Evolutionary conservation across 1,140 invertebrate genomes (phyloP), one percentile per base, ranked within the genome.

Genomic region (Bombus superbus): DNA sequence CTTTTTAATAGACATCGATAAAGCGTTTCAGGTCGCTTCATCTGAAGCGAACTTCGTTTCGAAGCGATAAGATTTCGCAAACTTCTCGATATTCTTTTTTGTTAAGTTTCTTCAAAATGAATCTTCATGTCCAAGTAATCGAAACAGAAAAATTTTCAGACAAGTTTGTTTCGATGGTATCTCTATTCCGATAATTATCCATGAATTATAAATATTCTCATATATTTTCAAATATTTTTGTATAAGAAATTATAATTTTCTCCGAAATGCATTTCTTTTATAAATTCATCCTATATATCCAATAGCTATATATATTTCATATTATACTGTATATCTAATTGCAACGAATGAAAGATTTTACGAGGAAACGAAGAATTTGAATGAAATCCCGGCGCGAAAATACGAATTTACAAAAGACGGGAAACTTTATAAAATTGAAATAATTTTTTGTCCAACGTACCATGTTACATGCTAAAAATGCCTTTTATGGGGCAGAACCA

Each of bases 1-100:
- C 11, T 64, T 84, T 84, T 79, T 25, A 57, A 57, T 69, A 53
- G 57, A 10, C 25, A 35, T 8, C 47, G 64, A 13, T 74, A 42
- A n/a, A 40, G 0, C 40, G 47, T 78, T 78, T 35, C 15, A 18
- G 47, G 32, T n/a, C n/a, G 9, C 42, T 64, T n/a, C 35, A 28
- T 47, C 1, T 13, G 53, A 18, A 28, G 25, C n/a, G 18, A 4
- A 53, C 47, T 59, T n/a, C 32, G 25, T n/a, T 68, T 47, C 3
- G 28, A 32, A 22, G 47, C 6, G 18, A 53, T 53, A 53, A 53
- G 18, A 8, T 53, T 32, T 47, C 11, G 13, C 32, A 9, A 77
- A 47, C 6, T 44, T 44, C 18, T 44, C 22, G 22, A 28, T 4
- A 28, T 13, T 8, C 9, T 6, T 10, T 62, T 1, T 28, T 13